Percentiles rank a stretch among this genome's conserved stretches.
Evolutionary conservation across 2,888 invertebrate species (phyloP).

Genomic region (Dryococelus australis): DNA sequence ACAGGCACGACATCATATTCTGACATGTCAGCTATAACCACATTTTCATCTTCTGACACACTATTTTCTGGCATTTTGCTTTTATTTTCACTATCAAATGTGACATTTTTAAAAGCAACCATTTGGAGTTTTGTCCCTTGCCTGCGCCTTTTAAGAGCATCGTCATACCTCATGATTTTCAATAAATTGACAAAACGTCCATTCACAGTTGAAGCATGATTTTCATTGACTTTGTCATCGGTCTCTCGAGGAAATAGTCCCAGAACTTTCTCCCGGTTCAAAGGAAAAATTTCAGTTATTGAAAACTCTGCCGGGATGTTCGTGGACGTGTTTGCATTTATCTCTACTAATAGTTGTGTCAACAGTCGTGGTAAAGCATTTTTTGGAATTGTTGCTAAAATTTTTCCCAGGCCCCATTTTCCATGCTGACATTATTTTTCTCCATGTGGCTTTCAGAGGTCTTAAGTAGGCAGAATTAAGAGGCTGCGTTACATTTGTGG

Average conservation of each 20-base stretch:
- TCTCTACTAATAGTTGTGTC: neutral
- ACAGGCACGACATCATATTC: neutral
- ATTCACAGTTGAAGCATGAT: neutral
- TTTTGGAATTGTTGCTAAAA: neutral
- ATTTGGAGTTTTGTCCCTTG: neutral
- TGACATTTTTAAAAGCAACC: neutral
- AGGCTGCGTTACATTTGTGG: too few species aligned
- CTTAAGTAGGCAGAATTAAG: too few species aligned
- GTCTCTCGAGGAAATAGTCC: neutral
- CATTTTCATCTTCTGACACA: neutral
- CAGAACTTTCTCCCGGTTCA: neutral
- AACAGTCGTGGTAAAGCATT: neutral
- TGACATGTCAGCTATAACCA: too few species aligned
- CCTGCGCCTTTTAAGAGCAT: neutral
- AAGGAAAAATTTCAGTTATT: neutral
- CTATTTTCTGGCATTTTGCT: neutral
- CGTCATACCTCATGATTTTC: neutral
- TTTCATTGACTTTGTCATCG: constrained; percentile 20
- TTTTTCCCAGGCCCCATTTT: constrained; percentile 19
- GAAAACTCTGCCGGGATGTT: neutral
- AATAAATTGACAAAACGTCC: neutral
- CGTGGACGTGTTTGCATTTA: neutral
- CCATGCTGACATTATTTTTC: too few species aligned
- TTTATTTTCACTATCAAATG: constrained; percentile 1
- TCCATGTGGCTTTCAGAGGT: too few species aligned